Evolutionary conservation across 2,888 invertebrate genomes (phyloP).

Genomic region (Phragmatobia fuliginosa): DNA sequence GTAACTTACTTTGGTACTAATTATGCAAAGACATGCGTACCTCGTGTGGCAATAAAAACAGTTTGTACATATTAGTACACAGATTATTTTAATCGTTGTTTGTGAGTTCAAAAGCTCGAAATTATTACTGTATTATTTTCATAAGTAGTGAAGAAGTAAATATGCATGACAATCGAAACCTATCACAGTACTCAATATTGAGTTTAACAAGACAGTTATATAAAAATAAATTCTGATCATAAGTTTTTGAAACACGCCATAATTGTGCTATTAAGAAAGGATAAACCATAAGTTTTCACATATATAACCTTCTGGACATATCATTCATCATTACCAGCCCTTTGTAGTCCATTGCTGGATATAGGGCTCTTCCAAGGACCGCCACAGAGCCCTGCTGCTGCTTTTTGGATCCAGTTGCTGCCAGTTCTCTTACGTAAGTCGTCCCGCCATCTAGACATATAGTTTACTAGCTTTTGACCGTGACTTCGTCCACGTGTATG

Average conservation of each 20-base stretch:
- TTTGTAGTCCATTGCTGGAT: too few relatives aligned
- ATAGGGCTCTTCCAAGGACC: too few relatives aligned
- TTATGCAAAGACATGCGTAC: constrained; percentile 1
- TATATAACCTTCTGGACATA: neutral
- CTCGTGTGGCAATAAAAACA: neutral
- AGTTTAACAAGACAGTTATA: neutral
- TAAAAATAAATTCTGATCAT: neutral
- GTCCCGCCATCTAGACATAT: too few relatives aligned
- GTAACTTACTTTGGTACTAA: neutral
- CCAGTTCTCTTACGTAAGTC: too few relatives aligned
- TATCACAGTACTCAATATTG: neutral
- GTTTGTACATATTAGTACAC: neutral
- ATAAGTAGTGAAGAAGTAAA: too few relatives aligned
- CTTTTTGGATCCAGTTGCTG: too few relatives aligned
- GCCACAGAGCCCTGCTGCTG: too few relatives aligned
- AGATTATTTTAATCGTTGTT: neutral
- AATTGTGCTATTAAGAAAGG: neutral
- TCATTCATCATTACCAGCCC: too few relatives aligned
- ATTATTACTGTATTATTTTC: neutral
- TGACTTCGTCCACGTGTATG: too few relatives aligned
- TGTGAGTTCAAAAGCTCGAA: neutral
- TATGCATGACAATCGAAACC: neutral
- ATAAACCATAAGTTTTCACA: neutral
- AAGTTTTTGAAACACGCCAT: neutral
- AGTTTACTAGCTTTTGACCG: too few relatives aligned